Conservation (phyloP, 2,113 vertebrate genomes). For the Bos indicus region DNA sequence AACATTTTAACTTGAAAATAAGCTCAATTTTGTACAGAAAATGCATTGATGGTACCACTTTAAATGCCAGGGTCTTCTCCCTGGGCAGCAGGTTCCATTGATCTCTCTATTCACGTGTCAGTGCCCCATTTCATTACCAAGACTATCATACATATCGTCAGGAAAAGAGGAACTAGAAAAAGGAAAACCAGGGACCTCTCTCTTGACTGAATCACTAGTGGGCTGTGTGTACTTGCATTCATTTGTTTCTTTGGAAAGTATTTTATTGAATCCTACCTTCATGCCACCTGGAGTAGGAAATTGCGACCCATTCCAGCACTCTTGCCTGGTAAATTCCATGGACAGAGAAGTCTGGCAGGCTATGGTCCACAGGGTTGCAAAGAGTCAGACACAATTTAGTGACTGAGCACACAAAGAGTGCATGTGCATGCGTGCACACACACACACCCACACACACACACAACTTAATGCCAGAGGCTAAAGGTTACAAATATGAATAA, state of each 20-base stretch:
- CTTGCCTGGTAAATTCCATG: not conserved
- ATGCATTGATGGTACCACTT: not conserved
- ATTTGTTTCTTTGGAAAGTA: not conserved
- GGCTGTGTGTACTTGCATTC: not conserved
- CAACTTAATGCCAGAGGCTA: not conserved
- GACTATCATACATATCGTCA: not conserved
- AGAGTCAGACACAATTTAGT: not conserved
- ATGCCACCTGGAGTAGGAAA: not conserved
- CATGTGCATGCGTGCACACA: fast-evolving
- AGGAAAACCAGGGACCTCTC: not conserved
- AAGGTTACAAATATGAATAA: not conserved
- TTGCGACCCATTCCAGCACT: not conserved
- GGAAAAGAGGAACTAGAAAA: not conserved
- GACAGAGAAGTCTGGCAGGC: not conserved
- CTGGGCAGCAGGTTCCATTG: not conserved
- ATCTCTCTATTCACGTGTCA: not conserved
- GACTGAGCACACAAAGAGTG: not conserved
- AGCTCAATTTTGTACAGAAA: not conserved
- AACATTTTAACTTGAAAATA: not conserved
- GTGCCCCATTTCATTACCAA: not conserved
- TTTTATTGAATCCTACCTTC: not conserved
- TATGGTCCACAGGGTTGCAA: not conserved
- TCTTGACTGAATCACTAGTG: not conserved
- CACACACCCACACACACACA: fast-evolving
- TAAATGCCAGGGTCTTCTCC: not conserved